Percentiles rank a stretch among this genome's conserved stretches.
phyloP scores from a whole-genome alignment of 2,113 vertebrate species.

The Axis porcinus region DNA sequence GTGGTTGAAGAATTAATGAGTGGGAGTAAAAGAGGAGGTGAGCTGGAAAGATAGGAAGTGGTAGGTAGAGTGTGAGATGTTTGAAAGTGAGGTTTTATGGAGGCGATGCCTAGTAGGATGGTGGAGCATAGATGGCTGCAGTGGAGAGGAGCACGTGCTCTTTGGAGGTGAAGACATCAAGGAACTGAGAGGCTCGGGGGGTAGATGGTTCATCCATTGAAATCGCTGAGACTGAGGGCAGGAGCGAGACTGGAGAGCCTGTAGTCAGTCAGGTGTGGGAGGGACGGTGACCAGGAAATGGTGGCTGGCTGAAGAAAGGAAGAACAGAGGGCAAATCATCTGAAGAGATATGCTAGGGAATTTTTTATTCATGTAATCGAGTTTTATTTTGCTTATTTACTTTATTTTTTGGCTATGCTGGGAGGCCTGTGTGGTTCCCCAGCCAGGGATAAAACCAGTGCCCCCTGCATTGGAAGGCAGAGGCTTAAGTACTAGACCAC shows the following conservation, averaged over 20 bases:
- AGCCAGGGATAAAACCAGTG: not conserved
- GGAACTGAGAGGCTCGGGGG: not conserved
- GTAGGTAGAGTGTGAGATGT: not conserved
- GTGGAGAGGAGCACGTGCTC: not conserved
- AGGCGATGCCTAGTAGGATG: no score
- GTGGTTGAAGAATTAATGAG: not conserved
- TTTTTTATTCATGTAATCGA: not conserved
- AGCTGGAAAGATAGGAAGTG: not conserved
- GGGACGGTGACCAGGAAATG: not conserved
- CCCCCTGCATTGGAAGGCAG: not conserved
- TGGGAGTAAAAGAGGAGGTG: not conserved
- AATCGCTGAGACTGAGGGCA: not conserved
- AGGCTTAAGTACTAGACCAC: not conserved
- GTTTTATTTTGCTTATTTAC: not conserved
- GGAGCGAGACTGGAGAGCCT: not conserved
- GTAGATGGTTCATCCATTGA: not conserved
- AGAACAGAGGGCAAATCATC: not conserved
- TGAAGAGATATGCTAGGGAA: not conserved
- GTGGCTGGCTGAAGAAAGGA: not conserved
- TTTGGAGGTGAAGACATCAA: not conserved
- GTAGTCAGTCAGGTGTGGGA: not conserved
- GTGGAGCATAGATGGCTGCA: not conserved
- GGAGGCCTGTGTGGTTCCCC: not conserved
- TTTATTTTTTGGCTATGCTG: not conserved
- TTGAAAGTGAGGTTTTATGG: not conserved